Base-by-base conservation (phyloP, 2,888 invertebrate species). In the Pocota personata region DNA sequence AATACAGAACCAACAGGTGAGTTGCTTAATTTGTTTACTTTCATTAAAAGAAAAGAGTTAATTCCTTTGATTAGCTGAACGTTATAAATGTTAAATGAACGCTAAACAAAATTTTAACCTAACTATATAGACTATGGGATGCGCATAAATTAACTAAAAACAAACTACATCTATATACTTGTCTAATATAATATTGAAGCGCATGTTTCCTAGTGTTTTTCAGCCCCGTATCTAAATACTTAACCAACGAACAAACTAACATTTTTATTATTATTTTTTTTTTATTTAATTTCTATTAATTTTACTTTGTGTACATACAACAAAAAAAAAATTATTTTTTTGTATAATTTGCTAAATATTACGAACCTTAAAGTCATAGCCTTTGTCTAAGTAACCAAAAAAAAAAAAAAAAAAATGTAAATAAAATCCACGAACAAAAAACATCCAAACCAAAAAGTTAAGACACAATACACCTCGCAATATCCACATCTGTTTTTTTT, bases 1-100 rank as follows among this genome's bases (percentile, higher is more conserved):
- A 95, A 94, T 93, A 93, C 94, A 90, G 96, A 96, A 92, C 93
- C 94, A 89, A 92, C 94, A 93, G 95, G 95, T 95, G 94, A 94
- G 94, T 93, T 89, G n/a, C 30, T 64, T 30, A 43, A 37, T 30
- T 14, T 58, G n/a, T 64, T 55, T 60, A 7, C 24, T 40, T 82
- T 55, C n/a, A 16, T 43, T 64, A 32, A 55, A 48, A 32, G 16
- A 57, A 30, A 37, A 58, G 77, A 67, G 60, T 82, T 73, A 27
- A 72, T 24, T 55, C 46, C 52, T 71, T 66, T 71, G 50, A 66
- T 58, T 86, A 77, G 72, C 64, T 86, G 86, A 84, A 84, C 82
- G 86, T 86, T 86, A 82, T 86, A 60, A 72, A 77, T 86, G 86
- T 86, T 86, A 37, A 62, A 72, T 72, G 30, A 72, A 55, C 55